A percentile compares a stretch with the other conserved stretches of the same genome.
phyloP scores from a whole-genome alignment of 2,888 invertebrate species.

The Anaspis maculata region DNA sequence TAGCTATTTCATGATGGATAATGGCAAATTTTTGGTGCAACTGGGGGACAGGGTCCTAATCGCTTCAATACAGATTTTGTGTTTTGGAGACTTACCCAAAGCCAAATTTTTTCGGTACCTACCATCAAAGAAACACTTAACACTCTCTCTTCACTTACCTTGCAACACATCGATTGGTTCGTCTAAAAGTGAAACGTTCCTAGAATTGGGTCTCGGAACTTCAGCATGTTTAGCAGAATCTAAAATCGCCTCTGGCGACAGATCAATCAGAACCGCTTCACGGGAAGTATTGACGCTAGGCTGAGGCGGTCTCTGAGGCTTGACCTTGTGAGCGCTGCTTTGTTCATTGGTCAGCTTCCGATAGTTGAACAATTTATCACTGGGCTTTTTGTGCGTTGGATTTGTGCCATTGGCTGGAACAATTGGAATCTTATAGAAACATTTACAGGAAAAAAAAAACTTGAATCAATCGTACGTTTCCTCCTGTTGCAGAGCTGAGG shows the following conservation, averaged over 20 bases:
- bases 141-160: too few species aligned
- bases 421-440: background rate
- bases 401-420: background rate
- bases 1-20: too few species aligned
- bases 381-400: conserved; percentile 17
- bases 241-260: conserved; percentile 47
- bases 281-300: conserved; percentile 28
- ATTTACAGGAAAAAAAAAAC: background rate
- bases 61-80: too few species aligned
- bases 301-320: conserved; percentile 42
- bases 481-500: conserved; percentile 41
- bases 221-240: conserved; percentile 10
- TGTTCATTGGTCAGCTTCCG: conserved; percentile 71
- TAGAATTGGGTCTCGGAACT: conserved; percentile 21
- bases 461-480: too few species aligned
- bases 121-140: too few species aligned
- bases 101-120: too few species aligned
- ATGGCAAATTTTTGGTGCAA: too few species aligned
- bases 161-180: conserved; percentile 66
- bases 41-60: too few species aligned
- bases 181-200: conserved; percentile 54
- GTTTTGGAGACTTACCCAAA: too few species aligned
- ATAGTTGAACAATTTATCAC: conserved; percentile 68
- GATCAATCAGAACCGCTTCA: conserved; percentile 69
- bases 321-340: conserved; percentile 20